These are phyloP conservation scores for Hypomecis punctinalis DNA, from an alignment of 2,888 invertebrate genomes.

Conservation along the genomic window DNA sequence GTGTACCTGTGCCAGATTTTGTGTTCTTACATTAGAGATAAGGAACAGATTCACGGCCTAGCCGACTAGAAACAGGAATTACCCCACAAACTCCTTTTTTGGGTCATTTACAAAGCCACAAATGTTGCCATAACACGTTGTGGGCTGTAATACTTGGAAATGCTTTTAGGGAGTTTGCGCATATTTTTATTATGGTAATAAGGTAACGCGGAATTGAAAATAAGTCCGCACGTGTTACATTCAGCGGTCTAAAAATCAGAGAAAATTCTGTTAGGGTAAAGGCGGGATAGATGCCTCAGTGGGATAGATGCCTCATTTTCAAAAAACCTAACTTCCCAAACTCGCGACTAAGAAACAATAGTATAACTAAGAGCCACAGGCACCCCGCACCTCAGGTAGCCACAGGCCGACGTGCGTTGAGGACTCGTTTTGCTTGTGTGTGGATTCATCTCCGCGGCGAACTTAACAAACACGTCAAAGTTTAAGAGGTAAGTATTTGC, in stretches of 20 bases:
- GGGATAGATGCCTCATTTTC: no score
- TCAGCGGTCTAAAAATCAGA: background rate
- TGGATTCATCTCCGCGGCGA: no score
- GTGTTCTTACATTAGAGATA: constrained; percentile 9
- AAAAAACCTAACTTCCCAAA: no score
- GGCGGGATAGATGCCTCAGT: no score
- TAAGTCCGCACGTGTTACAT: constrained; percentile 6
- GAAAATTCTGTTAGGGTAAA: background rate
- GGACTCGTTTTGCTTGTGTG: no score
- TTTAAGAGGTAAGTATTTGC: no score
- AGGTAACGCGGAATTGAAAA: constrained; percentile 11
- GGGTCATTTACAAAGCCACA: constrained; percentile 17
- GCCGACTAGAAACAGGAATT: constrained; percentile 6
- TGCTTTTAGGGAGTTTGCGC: constrained; percentile 20
- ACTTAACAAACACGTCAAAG: no score
- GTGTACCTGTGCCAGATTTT: constrained; percentile 10
- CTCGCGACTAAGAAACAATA: no score
- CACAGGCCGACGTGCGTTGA: no score
- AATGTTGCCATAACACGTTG: constrained; percentile 8
- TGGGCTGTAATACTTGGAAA: constrained; percentile 8
- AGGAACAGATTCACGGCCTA: constrained; percentile 2
- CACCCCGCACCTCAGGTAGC: no score
- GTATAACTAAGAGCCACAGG: no score
- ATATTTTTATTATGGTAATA: constrained; percentile 18
- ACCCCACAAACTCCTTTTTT: constrained; percentile 10